These are phyloP conservation scores for Rhincodon typus DNA, from an alignment of 2,797 vertebrate genomes.

Conservation along the genomic window DNA sequence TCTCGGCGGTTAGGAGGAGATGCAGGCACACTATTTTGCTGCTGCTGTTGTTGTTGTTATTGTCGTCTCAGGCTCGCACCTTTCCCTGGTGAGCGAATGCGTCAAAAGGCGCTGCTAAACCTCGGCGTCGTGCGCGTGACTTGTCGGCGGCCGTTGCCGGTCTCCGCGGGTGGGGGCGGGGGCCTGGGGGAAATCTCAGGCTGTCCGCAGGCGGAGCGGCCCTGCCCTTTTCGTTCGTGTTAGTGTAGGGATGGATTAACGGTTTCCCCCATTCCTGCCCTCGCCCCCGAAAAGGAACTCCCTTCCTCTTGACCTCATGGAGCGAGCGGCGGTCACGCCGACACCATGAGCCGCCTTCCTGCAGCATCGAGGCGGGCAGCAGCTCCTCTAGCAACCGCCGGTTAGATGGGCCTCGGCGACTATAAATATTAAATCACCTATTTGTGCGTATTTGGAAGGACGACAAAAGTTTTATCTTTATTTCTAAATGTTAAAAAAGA, in stretches of 20 bases:
- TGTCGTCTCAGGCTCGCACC: neutral
- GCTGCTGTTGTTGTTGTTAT: too few relatives aligned
- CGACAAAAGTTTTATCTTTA: neutral
- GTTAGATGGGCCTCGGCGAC: neutral
- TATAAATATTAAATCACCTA: neutral
- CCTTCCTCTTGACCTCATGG: neutral
- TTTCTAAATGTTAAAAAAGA: too few relatives aligned
- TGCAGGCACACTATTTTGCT: too few relatives aligned
- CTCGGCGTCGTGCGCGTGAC: neutral
- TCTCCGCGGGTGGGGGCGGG: too few relatives aligned
- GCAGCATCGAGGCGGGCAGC: neutral
- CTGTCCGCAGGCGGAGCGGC: neutral
- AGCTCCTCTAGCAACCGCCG: neutral
- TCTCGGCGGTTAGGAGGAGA: too few relatives aligned
- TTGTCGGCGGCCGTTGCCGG: neutral
- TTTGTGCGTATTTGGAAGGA: neutral
- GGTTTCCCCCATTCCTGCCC: neutral
- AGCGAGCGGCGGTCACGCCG: neutral
- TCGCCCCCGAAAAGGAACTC: neutral
- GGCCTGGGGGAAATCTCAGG: too few relatives aligned
- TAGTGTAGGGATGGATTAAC: too few relatives aligned
- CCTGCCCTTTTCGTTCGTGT: neutral
- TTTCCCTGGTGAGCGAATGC: neutral
- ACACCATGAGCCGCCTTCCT: neutral
- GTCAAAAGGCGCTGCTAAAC: neutral